Base-by-base conservation (phyloP, 2,113 vertebrate genomes). In the Bungarus multicinctus region DNA sequence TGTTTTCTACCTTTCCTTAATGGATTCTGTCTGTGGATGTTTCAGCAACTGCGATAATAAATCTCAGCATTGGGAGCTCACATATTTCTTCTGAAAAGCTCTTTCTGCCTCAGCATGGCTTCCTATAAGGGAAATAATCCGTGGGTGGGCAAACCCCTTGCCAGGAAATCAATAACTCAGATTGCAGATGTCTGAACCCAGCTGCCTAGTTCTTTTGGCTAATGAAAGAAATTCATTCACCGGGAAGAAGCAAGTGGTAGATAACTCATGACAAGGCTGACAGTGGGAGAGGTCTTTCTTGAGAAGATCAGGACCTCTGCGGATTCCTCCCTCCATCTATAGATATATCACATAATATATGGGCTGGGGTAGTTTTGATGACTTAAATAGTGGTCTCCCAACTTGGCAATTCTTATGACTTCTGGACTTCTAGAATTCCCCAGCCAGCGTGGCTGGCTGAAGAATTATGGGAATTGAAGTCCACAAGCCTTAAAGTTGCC, bases 101-200 rank as follows among this genome's bases (percentile, higher is more conserved):
- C 43, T 81, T 88, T n/a, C 85, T 93, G 27, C 30, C 93, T 45
- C 60, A 14, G 45, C 52, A 50, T 30, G 57, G 93, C 94, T 95
- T 94, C 96, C 92, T 4, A 54, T n/a, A 54, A 93, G 93, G 94
- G 92, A 94, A 89, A 88, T 50, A 90, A 93, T 89, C 89, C 0
- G 0, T 94, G 89, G 69, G 85, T 93, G 57, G 92, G 96, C 94
- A 92, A n/a, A 27, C 90, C 88, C 95, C 89, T 57, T 3, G 8
- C 85, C 93, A 92, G 93, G 94, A 54, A 95, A 93, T 92, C 93
- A 92, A 90, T 93, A 92, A 91, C 93, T 92, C 5, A 45, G 43
- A 87, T 30, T 90, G 89, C 88, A 94, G 93, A 94, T 74, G 91
- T 27, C 89, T 94, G 64, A 89, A 95, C 94, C 93, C 8, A 53